Base-by-base conservation (phyloP, 2,797 vertebrate species). In the Simalia tracyae region DNA sequence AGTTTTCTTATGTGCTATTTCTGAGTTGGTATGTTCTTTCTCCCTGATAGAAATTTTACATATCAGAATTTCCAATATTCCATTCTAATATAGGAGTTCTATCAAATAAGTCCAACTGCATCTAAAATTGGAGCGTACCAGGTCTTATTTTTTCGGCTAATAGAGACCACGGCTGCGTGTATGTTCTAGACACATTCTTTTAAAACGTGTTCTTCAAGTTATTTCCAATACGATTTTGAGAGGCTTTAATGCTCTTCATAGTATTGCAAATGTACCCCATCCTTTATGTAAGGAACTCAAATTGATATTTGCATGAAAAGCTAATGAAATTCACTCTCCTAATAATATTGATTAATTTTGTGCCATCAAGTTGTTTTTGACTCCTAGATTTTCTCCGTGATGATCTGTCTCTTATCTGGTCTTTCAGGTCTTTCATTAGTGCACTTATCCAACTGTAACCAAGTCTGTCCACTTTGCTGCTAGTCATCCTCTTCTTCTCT, bases 21-120 rank as follows among this genome's bases (percentile, higher is more conserved):
- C 3, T 76, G 24, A 85, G 9, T 26, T 68, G 46, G n/a, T 61
- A 54, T 46, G 6, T 31, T 31, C 22, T 66, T 85, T 28, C 17
- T 42, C 92, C 26, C 93, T 89, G 91, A 94, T 22, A 93, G 66
- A 89, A 14, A 17, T 93, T 92, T 94, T 93, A 68, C 19, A 59
- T 46, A 81, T 46, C 72, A 81, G 36, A 81, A 81, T 81, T 46
- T 81, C 72, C 19, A 46, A 81, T 5, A 24, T 60, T 19, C 89
- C 4, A 19, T 19, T 93, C 91, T 94, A 14, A 88, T 92, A 12
- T 90, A 26, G 66, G 36, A 93, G 68, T 28, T 92, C 63, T 85
- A 63, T 84, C 60, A 85, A 90, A 64, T 22, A 46, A 42, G 15
- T 15, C 8, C 36, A 84, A 26, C 11, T 50, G 26, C 26, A 31